Percentiles rank a stretch among this genome's conserved stretches.
These are phyloP conservation scores for Philereme vetulata DNA, from an alignment of 2,888 invertebrate genomes.

Conservation along the genomic window DNA sequence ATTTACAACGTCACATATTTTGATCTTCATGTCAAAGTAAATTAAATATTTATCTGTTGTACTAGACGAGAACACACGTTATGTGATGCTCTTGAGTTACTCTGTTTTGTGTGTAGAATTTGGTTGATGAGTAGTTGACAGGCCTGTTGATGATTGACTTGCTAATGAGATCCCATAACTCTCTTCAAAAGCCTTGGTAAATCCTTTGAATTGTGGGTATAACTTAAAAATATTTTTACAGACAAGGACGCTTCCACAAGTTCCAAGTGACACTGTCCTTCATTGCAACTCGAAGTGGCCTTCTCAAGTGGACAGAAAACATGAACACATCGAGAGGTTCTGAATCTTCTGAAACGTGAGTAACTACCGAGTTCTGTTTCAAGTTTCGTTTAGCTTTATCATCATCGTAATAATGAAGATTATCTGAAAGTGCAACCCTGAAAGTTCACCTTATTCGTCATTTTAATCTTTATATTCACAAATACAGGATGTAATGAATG, in stretches of 20 bases:
- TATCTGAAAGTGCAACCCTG: no score
- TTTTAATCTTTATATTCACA: background rate
- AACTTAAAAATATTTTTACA: conserved; percentile 78
- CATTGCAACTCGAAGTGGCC: conserved; percentile 95
- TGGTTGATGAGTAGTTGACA: background rate
- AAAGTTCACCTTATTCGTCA: background rate
- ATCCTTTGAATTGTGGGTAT: conserved; percentile 3
- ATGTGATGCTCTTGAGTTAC: conserved; percentile 7
- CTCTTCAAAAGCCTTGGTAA: background rate
- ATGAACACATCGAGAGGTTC: conserved; percentile 69
- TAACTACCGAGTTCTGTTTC: conserved; percentile 35
- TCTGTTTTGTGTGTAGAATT: background rate
- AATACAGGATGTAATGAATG: background rate
- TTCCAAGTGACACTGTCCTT: conserved; percentile 93
- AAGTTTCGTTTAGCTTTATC: background rate
- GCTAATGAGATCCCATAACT: background rate
- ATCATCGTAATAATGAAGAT: no score
- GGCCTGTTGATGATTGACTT: background rate
- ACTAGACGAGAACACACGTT: background rate
- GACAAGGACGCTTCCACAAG: conserved; percentile 92
- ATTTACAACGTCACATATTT: background rate
- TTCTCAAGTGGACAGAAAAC: conserved; percentile 94
- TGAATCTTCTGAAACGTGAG: conserved; percentile 88
- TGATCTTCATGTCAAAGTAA: background rate
- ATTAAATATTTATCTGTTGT: background rate